Evolutionary conservation across 2,888 invertebrate genomes (phyloP), one percentile per base, ranked within the genome.

Genomic region (Athrips mouffetella): DNA sequence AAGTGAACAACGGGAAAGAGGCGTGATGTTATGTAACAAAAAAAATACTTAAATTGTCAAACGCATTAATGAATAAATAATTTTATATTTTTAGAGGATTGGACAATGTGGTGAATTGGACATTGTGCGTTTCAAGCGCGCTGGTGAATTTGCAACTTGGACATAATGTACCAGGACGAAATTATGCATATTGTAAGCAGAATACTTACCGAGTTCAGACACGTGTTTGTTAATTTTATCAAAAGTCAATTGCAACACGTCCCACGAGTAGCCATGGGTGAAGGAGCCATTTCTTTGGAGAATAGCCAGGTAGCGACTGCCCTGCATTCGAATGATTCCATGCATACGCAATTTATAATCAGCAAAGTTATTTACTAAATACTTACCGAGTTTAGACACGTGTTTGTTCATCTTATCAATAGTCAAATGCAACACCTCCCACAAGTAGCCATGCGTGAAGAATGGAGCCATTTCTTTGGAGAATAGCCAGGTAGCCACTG

Each of bases 281-380:
- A 98, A 98, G 80, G 88, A 15, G 92, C 91, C 97, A 98, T 98
- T 76, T 78, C 77, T 80, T 96, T 95, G 3, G 97, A 96, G 87
- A 99, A 99, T 55, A 98, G 94, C 98, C 98, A 99, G 60, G 97
- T 97, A 41, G 98, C 98, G 8, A 99, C 98, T 0, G 98, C 96
- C 48, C 97, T 96, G 76, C 98, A 98, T 76, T 98, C 98, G n/a
- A n/a, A n/a, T n/a, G n/a, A n/a, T n/a, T n/a, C n/a, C n/a, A n/a
- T 25, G 6, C 27, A 10, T 10, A 25, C 10, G 5, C 10, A 10
- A 25, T 5, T 25, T 25, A 21, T 13, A 7, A 27, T n/a, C n/a
- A 27, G 3, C 27, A 27, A 8, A 10, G 2, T 3, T 27, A n/a
- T 27, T 7, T 27, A 33, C 2, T n/a, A 18, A 5, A 29, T 23